Evolutionary conservation across 1,140 invertebrate genomes (phyloP), one percentile per base, ranked within the genome.

Genomic region (Chrysoperla carnea): DNA sequence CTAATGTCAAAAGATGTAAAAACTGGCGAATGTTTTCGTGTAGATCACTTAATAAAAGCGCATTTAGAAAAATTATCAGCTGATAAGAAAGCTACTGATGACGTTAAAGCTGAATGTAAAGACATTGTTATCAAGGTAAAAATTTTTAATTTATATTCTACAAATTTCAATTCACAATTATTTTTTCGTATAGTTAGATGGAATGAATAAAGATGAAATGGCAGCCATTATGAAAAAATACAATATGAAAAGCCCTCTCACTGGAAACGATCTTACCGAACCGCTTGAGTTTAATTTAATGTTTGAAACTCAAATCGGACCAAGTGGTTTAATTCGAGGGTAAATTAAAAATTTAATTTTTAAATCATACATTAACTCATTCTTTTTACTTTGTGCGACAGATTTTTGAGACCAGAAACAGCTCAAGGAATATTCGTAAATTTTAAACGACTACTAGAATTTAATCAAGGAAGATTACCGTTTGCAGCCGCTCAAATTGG

Each of bases 371-470:
- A 33, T 40, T 27, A 43, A 44, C 14, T 33, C 23, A 40, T 8
- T 45, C 45, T 46, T 37, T 54, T 55, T 15, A 3, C 17, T 23
- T 23, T 23, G 17, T 23, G 5, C 2, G 5, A 23, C 49, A 78
- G 76, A 29, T 98, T 82, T 57, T 66, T 99, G 1, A 74, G 95
- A 50, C 95, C 95, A 23, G 96, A 99, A 70, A 99, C 95, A 15
- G 95, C 95, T 4, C 96, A 99, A 64, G 95, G 95, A 17, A 99
- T 99, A 44, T 99, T 99, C 68, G 94, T 99, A 0, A 99, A 99
- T 62, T 99, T 99, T 56, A 95, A 96, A 62, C 67, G 94, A 14
- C 65, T 99, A 4, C 59, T 99, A 31, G 92, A 96, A 61, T 99
- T 99, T 58, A 99, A 99, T 63, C 89, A 96, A 62, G 92, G 92